These are phyloP conservation scores for Mystacornis crossleyi DNA, from an alignment of 2,113 vertebrate species.

Conservation along the genomic window DNA sequence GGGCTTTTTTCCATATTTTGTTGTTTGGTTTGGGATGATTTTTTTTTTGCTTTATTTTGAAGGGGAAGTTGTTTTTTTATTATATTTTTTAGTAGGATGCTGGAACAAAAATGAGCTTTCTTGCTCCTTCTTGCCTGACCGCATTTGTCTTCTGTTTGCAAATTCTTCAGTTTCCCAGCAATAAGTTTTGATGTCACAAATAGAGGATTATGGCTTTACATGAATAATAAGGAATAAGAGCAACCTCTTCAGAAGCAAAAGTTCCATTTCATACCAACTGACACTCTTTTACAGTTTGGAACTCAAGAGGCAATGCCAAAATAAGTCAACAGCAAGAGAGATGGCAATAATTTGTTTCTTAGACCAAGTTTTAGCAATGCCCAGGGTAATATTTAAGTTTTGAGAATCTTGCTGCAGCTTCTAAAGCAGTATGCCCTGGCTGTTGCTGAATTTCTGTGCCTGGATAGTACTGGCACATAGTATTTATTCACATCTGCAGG, in stretches of 20 bases:
- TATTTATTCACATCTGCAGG: background rate
- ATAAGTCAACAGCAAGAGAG: background rate
- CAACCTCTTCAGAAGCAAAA: background rate
- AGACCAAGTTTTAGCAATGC: background rate
- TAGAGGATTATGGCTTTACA: conserved; percentile 12
- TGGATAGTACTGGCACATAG: background rate
- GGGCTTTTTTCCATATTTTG: fast-evolving
- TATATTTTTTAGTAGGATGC: background rate
- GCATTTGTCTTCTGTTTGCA: background rate
- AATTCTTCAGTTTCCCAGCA: background rate
- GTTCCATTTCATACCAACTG: background rate
- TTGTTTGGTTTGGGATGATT: fast-evolving
- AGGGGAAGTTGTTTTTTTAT: fast-evolving
- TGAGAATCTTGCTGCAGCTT: background rate
- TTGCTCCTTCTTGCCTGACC: background rate
- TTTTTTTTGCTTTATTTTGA: background rate
- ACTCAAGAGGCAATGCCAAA: background rate
- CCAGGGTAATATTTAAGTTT: background rate
- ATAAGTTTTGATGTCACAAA: background rate
- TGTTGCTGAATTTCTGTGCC: background rate
- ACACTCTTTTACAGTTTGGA: background rate
- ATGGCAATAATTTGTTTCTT: background rate
- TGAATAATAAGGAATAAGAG: background rate
- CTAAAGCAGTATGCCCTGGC: background rate
- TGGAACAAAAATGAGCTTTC: background rate